phyloP scores from a whole-genome alignment of 2,797 vertebrate genomes.

The Pangasius sanitwongsei region DNA sequence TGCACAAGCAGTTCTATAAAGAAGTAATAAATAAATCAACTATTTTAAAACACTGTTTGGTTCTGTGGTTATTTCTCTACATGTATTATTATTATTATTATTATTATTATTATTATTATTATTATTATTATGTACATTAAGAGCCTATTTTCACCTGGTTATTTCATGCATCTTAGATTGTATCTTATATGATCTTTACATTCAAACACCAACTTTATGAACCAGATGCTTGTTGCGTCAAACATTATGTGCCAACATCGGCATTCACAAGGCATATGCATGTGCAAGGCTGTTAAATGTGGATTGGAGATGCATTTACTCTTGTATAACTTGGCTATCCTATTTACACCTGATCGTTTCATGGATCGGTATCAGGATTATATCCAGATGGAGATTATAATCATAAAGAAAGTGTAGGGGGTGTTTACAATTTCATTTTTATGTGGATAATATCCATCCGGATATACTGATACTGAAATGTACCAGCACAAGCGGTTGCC shows the following conservation, averaged over 20 bases:
- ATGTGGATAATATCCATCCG: neutral
- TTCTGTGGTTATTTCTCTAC: neutral
- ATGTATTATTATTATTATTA: neutral
- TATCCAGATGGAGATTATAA: neutral
- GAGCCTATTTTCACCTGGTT: neutral
- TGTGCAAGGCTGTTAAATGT: neutral
- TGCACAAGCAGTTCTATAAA: slow-evolving; percentile 1
- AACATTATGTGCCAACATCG: neutral
- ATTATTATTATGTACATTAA: neutral
- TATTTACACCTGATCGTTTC: neutral
- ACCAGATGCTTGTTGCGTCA: neutral
- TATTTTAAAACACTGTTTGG: neutral
- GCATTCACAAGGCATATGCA: neutral
- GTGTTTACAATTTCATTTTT: neutral
- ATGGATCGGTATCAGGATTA: neutral
- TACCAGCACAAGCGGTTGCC: neutral
- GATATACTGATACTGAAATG: neutral
- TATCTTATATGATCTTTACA: neutral
- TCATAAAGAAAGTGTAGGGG: neutral
- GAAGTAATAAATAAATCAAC: neutral
- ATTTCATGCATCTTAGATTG: neutral
- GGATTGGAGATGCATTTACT: neutral
- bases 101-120: neutral
- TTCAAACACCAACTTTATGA: neutral
- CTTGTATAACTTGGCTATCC: neutral